Conservation (phyloP, 2,797 vertebrate genomes). For the Poeciliopsis presidionis region DNA sequence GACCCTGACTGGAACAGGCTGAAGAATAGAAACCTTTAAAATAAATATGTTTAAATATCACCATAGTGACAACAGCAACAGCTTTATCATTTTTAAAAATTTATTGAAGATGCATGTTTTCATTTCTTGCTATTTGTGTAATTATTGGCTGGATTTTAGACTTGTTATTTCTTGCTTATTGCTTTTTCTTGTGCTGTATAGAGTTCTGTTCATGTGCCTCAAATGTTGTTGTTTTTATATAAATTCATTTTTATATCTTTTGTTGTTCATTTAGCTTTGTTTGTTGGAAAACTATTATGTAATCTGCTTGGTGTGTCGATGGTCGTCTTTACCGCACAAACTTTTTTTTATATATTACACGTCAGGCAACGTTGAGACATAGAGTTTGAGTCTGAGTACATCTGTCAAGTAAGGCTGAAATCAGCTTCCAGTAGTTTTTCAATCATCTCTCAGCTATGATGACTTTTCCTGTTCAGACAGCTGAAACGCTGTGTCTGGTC, state of each 20-base stretch:
- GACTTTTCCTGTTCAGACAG: constrained; percentile 24
- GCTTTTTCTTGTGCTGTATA: not conserved
- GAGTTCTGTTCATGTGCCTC: not conserved
- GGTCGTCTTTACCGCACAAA: not conserved
- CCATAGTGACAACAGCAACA: not conserved
- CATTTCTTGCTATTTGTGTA: not conserved
- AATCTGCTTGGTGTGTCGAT: not conserved
- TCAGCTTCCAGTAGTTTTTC: not conserved
- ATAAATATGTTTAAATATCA: not conserved
- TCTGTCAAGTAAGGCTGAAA: constrained; percentile 1
- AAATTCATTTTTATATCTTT: not conserved
- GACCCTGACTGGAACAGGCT: not conserved
- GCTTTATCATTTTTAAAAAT: not conserved
- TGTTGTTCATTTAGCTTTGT: not conserved
- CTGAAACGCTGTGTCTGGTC: constrained; percentile 12
- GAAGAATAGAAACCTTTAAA: not conserved
- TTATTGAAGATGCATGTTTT: not conserved
- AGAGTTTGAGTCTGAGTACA: not conserved
- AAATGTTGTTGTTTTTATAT: not conserved
- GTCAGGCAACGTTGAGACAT: constrained; percentile 1
- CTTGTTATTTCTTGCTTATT: not conserved
- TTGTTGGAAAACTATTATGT: not conserved
- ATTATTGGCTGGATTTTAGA: not conserved
- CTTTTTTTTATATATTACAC: not conserved
- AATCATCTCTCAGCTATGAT: constrained; percentile 10